These are phyloP conservation scores for Anthoscopus minutus DNA, from an alignment of 2,113 vertebrate species.

Conservation along the genomic window DNA sequence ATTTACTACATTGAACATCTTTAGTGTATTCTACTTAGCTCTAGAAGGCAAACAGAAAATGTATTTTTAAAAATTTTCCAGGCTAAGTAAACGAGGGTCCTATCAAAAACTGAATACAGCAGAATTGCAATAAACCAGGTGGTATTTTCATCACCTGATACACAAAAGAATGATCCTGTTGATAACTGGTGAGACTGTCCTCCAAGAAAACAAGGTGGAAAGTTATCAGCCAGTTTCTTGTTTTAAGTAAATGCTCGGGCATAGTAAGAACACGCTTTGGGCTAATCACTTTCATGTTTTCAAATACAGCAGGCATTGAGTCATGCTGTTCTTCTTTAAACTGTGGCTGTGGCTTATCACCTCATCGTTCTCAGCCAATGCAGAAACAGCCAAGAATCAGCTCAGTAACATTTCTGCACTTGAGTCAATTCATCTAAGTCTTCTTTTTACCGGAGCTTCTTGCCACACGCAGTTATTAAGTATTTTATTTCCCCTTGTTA, in stretches of 20 bases:
- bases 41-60: neutral
- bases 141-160: neutral
- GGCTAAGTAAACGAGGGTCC: neutral
- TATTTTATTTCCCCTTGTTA: neutral
- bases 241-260: neutral
- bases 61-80: neutral
- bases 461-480: neutral
- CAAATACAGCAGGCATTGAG: neutral
- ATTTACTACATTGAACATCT: neutral
- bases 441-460: neutral
- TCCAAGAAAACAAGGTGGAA: neutral
- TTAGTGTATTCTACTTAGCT: neutral
- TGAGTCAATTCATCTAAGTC: conserved; percentile 35
- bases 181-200: neutral
- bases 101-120: neutral
- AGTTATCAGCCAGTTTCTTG: neutral
- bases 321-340: neutral
- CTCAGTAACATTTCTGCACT: neutral
- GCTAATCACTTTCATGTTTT: neutral
- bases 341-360: conserved; percentile 21
- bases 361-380: conserved; percentile 33
- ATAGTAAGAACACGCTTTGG: neutral
- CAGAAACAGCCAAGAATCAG: neutral
- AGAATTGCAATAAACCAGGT: neutral
- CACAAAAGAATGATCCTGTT: neutral